These are phyloP conservation scores for Gouania willdenowi DNA, from an alignment of 2,797 vertebrate species.

Conservation along the genomic window DNA sequence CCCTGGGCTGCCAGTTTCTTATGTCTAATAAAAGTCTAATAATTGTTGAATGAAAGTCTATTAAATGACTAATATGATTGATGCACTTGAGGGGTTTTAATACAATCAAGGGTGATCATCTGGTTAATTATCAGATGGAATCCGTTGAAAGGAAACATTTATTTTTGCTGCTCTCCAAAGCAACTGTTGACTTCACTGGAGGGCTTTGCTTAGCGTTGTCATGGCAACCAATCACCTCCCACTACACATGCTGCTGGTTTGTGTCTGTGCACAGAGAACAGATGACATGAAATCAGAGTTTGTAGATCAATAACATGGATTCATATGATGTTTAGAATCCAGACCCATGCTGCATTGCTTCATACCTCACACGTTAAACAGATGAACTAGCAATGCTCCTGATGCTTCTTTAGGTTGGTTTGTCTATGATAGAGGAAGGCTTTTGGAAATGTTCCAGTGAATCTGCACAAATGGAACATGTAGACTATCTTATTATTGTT, in stretches of 20 bases:
- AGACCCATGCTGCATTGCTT: too few relatives aligned
- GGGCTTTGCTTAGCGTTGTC: constrained; percentile 71
- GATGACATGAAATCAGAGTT: not conserved
- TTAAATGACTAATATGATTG: not conserved
- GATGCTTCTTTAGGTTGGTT: too few relatives aligned
- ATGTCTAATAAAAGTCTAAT: too few relatives aligned
- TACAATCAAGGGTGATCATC: constrained; percentile 17
- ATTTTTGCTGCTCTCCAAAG: constrained; percentile 78
- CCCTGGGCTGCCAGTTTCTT: too few relatives aligned
- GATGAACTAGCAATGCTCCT: too few relatives aligned
- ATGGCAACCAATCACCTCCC: constrained; percentile 73
- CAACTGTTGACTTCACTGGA: constrained; percentile 71
- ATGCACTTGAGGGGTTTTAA: not conserved
- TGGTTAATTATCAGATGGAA: constrained; percentile 26
- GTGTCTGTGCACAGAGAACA: constrained; percentile 20
- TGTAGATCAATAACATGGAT: too few relatives aligned
- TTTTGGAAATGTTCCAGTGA: too few relatives aligned
- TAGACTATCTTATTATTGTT: too few relatives aligned
- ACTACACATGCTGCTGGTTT: constrained; percentile 47
- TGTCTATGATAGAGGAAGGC: too few relatives aligned
- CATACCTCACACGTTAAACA: too few relatives aligned
- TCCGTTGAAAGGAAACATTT: constrained; percentile 40
- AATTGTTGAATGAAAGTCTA: not conserved
- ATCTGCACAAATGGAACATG: too few relatives aligned
- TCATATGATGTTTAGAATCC: too few relatives aligned